Conservation (phyloP, 2,113 vertebrate species). For the Colinus virginianus region DNA sequence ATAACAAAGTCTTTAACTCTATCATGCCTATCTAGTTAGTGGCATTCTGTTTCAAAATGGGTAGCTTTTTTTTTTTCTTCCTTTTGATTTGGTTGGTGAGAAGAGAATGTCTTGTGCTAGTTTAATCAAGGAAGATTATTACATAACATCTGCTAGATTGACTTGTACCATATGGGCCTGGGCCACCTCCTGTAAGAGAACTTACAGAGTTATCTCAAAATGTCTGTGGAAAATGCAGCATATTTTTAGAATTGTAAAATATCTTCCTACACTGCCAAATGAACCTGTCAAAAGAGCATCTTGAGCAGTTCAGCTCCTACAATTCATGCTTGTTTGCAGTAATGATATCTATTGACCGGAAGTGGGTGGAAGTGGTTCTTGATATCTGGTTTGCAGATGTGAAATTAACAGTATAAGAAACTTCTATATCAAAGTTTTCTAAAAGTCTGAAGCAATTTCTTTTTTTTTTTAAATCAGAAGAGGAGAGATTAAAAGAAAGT, state of each 20-base stretch:
- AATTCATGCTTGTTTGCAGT: conserved; percentile 69
- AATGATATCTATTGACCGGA: conserved; percentile 70
- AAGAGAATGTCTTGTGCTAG: conserved; percentile 60
- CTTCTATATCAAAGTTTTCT: not conserved
- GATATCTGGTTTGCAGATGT: conserved; percentile 44
- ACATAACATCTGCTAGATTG: conserved; percentile 72
- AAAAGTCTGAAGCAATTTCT: not conserved
- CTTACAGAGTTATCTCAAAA: conserved; percentile 69
- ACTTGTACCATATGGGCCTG: conserved; percentile 70
- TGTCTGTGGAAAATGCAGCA: conserved; percentile 68
- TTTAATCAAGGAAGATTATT: conserved; percentile 69
- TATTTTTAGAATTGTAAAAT: conserved; percentile 77
- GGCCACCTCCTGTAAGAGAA: conserved; percentile 68
- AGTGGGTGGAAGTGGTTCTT: conserved; percentile 56
- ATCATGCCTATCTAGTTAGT: not conserved
- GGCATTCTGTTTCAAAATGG: conserved; percentile 12
- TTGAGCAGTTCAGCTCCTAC: conserved; percentile 66
- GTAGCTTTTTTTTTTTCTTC: not conserved
- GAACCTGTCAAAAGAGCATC: conserved; percentile 78
- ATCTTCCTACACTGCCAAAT: conserved; percentile 71
- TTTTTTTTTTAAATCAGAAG: not conserved
- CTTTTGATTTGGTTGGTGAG: conserved; percentile 26
- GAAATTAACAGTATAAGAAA: conserved; percentile 8
- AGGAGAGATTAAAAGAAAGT: not conserved
- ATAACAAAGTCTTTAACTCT: not conserved